These are phyloP conservation scores for Stenopsyche tienmushanensis DNA, from an alignment of 1,140 invertebrate species.

Conservation along the genomic window DNA sequence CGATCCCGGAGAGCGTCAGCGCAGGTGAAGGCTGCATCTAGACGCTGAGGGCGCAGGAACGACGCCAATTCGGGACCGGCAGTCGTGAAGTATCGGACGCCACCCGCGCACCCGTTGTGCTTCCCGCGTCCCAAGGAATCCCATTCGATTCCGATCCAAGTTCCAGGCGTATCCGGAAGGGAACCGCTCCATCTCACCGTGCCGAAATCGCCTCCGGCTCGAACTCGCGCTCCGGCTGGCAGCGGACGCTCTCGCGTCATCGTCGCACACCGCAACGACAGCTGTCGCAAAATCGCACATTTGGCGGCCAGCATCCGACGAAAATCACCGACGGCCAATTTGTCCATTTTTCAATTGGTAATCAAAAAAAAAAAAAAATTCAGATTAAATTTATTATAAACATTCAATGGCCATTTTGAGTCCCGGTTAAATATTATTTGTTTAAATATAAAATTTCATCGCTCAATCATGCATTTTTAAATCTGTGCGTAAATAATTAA, in stretches of 20 bases:
- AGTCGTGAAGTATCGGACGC: slow-evolving; percentile 79
- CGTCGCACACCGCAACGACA: background rate
- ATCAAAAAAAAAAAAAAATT: too few species aligned
- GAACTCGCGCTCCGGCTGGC: background rate
- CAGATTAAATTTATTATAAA: too few species aligned
- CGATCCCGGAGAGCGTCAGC: slow-evolving; percentile 70
- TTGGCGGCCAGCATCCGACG: too few species aligned
- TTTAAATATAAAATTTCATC: too few species aligned
- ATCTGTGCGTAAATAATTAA: too few species aligned
- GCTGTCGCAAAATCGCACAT: background rate
- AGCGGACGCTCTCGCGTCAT: background rate
- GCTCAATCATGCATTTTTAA: too few species aligned
- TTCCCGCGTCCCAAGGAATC: slow-evolving; percentile 84
- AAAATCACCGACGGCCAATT: too few species aligned
- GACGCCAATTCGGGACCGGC: slow-evolving; percentile 73
- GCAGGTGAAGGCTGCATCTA: slow-evolving; percentile 67
- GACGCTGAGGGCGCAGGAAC: slow-evolving; percentile 81
- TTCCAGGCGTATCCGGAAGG: slow-evolving; percentile 58
- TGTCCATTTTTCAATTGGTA: too few species aligned
- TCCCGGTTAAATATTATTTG: too few species aligned
- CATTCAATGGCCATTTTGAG: too few species aligned
- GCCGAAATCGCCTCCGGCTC: background rate
- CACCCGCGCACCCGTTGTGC: slow-evolving; percentile 84
- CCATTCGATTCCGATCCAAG: slow-evolving; percentile 93
- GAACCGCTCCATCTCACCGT: slow-evolving; percentile 52